A percentile compares a stretch with the other conserved stretches of the same genome.
phyloP scores from a whole-genome alignment of 2,888 invertebrate genomes.

The Heliconius hortense region DNA sequence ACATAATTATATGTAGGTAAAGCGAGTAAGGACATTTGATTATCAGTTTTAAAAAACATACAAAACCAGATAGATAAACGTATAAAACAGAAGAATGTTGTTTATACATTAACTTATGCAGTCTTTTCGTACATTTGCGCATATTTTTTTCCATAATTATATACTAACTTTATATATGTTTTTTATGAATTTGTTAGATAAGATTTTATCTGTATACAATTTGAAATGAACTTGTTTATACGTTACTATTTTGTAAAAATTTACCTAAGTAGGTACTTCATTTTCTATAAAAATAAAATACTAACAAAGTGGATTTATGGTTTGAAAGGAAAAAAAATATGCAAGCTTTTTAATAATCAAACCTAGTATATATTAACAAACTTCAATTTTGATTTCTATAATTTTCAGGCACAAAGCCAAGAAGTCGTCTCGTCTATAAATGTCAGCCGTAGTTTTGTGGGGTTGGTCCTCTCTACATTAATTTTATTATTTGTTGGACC shows the following conservation, averaged over 20 bases:
- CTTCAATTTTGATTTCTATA: neutral
- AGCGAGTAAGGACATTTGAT: conserved; percentile 29
- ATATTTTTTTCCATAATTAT: neutral
- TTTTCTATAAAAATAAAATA: neutral
- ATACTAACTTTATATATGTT: conserved; percentile 1
- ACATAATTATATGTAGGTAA: conserved; percentile 23
- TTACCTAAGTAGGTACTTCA: neutral
- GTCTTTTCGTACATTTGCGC: neutral
- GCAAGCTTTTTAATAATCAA: neutral
- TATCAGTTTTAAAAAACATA: conserved; percentile 16
- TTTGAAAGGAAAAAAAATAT: neutral
- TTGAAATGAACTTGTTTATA: neutral
- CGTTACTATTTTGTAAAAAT: neutral
- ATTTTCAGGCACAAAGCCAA: conserved; percentile 73
- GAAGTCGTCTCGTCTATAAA: conserved; percentile 85
- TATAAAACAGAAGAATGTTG: neutral
- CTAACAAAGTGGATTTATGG: neutral
- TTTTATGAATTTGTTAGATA: neutral
- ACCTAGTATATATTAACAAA: neutral
- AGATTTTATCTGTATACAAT: neutral
- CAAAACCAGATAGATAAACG: conserved; percentile 2
- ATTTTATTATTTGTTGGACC: conserved; percentile 83
- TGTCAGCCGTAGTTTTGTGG: conserved; percentile 81
- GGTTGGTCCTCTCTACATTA: conserved; percentile 82
- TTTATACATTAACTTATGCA: neutral